These are phyloP conservation scores for Aphodius granarius DNA, from an alignment of 2,888 invertebrate genomes.

Conservation along the genomic window DNA sequence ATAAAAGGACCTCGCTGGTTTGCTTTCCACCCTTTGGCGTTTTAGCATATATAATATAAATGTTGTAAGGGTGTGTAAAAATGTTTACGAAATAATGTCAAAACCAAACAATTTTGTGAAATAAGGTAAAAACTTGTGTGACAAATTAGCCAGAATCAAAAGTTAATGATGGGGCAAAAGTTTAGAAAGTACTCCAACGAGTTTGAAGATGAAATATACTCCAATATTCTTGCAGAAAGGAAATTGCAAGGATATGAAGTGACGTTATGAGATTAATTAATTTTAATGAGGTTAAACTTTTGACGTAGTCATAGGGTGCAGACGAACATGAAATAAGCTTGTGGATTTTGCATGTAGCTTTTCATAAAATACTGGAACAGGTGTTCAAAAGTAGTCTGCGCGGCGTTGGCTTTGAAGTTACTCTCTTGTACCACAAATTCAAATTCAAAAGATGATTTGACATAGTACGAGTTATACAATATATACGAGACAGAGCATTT, in stretches of 20 bases:
- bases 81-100: neutral
- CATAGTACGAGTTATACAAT: too few species aligned
- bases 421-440: too few species aligned
- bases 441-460: too few species aligned
- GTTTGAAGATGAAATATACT: neutral
- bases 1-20: neutral
- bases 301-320: too few species aligned
- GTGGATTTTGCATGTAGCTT: neutral
- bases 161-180: neutral
- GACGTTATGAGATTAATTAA: neutral
- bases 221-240: neutral
- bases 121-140: neutral
- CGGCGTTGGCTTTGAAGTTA: too few species aligned
- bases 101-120: neutral
- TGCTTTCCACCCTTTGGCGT: neutral
- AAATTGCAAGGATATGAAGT: neutral
- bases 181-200: neutral
- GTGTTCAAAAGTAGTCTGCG: too few species aligned
- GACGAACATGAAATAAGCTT: neutral
- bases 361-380: too few species aligned
- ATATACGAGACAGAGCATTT: too few species aligned
- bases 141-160: neutral
- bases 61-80: neutral
- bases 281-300: neutral
- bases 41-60: neutral